A percentile compares a stretch with the other conserved stretches of the same genome.
phyloP scores from a whole-genome alignment of 2,888 invertebrate genomes.

The Hololepta plana region DNA sequence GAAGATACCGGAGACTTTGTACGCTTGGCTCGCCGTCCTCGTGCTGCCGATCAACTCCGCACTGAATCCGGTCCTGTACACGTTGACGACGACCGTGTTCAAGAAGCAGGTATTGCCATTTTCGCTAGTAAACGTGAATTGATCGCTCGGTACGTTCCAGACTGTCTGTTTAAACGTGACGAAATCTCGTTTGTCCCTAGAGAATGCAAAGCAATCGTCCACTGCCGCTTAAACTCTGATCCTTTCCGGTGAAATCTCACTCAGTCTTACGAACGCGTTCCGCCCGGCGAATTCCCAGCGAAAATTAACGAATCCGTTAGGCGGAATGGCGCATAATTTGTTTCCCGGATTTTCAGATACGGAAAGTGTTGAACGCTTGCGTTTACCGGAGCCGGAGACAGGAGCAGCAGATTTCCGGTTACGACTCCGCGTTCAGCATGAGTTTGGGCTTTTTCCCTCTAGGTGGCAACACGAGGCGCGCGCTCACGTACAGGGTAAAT shows the following conservation, averaged over 20 bases:
- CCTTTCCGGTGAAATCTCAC: no score
- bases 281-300: no score
- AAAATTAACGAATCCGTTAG: no score
- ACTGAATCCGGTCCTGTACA: constrained; percentile 41
- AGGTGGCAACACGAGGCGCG: constrained; percentile 21
- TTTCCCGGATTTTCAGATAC: constrained; percentile 17
- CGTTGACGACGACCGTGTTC: constrained; percentile 38
- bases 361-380: constrained; percentile 19
- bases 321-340: no score
- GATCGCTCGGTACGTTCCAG: no score
- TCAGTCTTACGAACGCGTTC: no score
- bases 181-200: no score
- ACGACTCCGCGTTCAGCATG: constrained; percentile 29
- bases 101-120: constrained; percentile 32
- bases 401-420: constrained; percentile 23
- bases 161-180: no score
- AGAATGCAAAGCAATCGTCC: no score
- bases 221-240: no score
- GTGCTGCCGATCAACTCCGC: constrained; percentile 43
- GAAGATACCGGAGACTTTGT: no score
- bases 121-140: no score
- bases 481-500: constrained; percentile 23
- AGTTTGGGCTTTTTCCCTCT: constrained; percentile 28
- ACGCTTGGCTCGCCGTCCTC: constrained; percentile 41
- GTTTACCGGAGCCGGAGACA: constrained; percentile 14